Percentiles rank a stretch among this genome's conserved stretches.
Evolutionary conservation across 2,113 vertebrate species (phyloP).

Genomic region (Xiphorhynchus elegans): DNA sequence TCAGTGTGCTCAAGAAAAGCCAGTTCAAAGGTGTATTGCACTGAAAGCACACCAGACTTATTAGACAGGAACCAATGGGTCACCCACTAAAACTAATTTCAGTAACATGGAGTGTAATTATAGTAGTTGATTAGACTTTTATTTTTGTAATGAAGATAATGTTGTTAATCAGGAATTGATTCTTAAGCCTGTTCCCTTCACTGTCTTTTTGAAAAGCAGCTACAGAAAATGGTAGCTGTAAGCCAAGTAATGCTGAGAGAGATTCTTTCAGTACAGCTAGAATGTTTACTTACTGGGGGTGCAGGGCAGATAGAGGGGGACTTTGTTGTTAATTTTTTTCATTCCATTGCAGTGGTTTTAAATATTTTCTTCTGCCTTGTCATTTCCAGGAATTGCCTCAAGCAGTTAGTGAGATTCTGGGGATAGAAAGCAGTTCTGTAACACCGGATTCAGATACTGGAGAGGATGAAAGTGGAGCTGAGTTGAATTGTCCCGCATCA

Average conservation of each 20-base stretch:
- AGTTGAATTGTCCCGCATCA: not conserved
- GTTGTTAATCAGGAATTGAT: not conserved
- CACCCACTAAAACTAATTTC: not conserved
- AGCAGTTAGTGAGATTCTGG: slow-evolving; percentile 84
- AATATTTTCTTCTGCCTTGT: fast-evolving
- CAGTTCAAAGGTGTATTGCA: not conserved
- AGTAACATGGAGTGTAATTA: not conserved
- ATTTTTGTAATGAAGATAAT: not conserved
- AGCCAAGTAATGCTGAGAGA: not conserved
- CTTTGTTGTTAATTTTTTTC: not conserved
- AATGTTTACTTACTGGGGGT: not conserved
- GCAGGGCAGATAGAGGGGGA: not conserved
- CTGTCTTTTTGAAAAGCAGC: not conserved
- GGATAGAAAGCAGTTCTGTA: slow-evolving; percentile 73
- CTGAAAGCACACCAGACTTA: not conserved
- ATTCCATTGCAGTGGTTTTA: not conserved
- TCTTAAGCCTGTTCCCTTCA: not conserved
- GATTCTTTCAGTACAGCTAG: not conserved
- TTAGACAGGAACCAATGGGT: not conserved
- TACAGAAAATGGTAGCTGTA: not conserved
- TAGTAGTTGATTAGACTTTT: not conserved
- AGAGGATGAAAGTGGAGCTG: slow-evolving; percentile 71
- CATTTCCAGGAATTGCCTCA: slow-evolving; percentile 84
- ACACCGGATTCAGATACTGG: slow-evolving; percentile 65
- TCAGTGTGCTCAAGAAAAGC: not conserved